phyloP scores from a whole-genome alignment of 1,140 invertebrate genomes.

The Prorops nasuta region DNA sequence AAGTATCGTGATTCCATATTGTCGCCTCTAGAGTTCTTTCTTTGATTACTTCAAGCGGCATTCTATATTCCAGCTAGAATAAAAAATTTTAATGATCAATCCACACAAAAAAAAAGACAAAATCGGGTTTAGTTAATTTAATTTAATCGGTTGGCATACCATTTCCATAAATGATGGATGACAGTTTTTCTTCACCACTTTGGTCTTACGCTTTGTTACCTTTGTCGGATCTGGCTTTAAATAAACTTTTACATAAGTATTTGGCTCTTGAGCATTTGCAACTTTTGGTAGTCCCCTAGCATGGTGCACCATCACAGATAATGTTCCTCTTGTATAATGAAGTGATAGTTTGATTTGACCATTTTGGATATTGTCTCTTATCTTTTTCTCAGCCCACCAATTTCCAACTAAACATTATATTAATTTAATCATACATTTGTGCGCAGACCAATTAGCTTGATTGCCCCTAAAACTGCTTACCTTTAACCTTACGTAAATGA shows the following conservation, averaged over 20 bases:
- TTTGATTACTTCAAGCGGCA: slow-evolving; percentile 79
- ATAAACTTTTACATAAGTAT: slow-evolving; percentile 93
- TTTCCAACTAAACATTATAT: slow-evolving; percentile 43
- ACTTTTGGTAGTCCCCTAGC: slow-evolving; percentile 78
- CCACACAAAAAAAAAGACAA: neutral
- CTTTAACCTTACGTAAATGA: slow-evolving; percentile 64
- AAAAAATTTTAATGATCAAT: neutral
- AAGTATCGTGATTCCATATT: slow-evolving; percentile 90
- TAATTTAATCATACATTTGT: too few species aligned
- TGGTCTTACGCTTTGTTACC: slow-evolving; percentile 92
- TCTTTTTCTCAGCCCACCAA: slow-evolving; percentile 52
- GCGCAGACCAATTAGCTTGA: too few species aligned
- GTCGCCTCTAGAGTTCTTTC: slow-evolving; percentile 81
- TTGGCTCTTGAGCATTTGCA: slow-evolving; percentile 75
- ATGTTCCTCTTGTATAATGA: slow-evolving; percentile 75
- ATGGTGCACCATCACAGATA: slow-evolving; percentile 87
- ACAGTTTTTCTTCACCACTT: slow-evolving; percentile 86
- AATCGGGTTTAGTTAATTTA: neutral
- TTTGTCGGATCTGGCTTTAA: slow-evolving; percentile 84
- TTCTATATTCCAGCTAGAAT: slow-evolving; percentile 80
- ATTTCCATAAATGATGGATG: slow-evolving; percentile 98
- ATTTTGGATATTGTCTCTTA: slow-evolving; percentile 45
- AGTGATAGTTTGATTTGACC: slow-evolving; percentile 82
- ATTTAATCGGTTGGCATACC: slow-evolving; percentile 57
- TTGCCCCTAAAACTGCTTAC: slow-evolving; percentile 55